Base-by-base conservation (phyloP, 2,113 vertebrate genomes). In the Pterocles gutturalis region DNA sequence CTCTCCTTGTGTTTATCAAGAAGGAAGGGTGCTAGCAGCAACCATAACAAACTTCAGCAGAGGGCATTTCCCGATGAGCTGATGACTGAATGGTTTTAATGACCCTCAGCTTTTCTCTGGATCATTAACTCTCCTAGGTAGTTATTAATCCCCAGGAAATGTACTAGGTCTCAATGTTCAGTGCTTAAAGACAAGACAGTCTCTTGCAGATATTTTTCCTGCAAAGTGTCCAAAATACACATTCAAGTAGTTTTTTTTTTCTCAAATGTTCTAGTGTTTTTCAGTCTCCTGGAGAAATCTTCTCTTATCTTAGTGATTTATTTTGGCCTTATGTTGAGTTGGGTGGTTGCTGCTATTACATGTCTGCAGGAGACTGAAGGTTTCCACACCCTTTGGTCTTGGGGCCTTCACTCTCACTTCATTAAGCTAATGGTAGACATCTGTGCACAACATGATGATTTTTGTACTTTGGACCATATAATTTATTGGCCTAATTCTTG, bases 271-370 rank as follows among this genome's bases (percentile, higher is more conserved):
- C 67, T 67, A 80, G 69, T 88, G 66, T 70, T 87, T 96, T 89
- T 66, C 46, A 58, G 67, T 82, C 46, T 89, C 81, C 76, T 79
- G 80, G 33, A 90, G 76, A 94, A 96, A 87, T 88, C 53, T 67
- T 65, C 84, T 82, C 96, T 96, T 96, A 94, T 97, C 96, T 95
- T 69, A 45, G 53, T 96, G 96, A 97, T 98, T 97, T 96, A 97
- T 90, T 85, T 84, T 85, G 64, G 61, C 26, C 60, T 90, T 83
- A 46, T 13, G 43, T 77, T 78, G 93, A 58, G 57, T 75, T 93
- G 96, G 78, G 91, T 93, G 7, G 4, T 80, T 96, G 86, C 70
- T 93, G 86, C 86, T 89, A 22, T 89, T 73, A 21, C 66, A 28
- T 11, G 5, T 90, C 96, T 94, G 45, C 45, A 72, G 15, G 48